These are phyloP conservation scores for Stichopus chloronotus DNA, from an alignment of 35 echinoderm and acorn worm genomes.

Conservation along the genomic window DNA sequence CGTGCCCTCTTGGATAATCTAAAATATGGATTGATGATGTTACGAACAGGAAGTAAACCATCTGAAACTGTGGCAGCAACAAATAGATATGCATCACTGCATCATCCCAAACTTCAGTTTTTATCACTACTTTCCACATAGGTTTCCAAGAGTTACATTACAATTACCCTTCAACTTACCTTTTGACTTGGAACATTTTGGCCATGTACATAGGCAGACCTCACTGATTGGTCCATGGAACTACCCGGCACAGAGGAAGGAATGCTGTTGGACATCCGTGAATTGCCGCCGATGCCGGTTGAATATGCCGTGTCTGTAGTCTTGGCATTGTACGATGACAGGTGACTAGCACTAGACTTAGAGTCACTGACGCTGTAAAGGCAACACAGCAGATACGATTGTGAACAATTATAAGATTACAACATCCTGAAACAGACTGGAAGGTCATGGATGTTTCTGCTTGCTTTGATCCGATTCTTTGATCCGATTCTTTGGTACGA, in stretches of 20 bases:
- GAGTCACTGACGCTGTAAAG: constrained; percentile 30
- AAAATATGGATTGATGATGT: no score
- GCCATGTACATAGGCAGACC: constrained; percentile 54
- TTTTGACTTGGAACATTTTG: constrained; percentile 49
- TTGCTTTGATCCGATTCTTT: no score
- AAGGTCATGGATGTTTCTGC: no score
- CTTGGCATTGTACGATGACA: constrained; percentile 73
- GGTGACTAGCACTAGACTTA: constrained; percentile 57
- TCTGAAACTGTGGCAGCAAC: no score
- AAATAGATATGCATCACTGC: no score
- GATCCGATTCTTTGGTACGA: no score
- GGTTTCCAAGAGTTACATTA: neutral
- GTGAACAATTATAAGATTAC: neutral
- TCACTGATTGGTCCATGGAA: constrained; percentile 61
- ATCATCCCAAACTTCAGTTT: neutral
- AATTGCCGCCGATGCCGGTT: constrained; percentile 25
- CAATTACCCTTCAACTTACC: neutral
- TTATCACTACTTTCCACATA: neutral
- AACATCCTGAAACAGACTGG: no score
- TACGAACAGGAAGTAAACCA: no score
- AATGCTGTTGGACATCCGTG: constrained; percentile 38
- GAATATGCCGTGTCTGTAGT: constrained; percentile 53
- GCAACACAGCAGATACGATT: neutral
- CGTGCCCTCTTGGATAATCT: no score
- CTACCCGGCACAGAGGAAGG: constrained; percentile 49